These are phyloP conservation scores for Chironomus tentans DNA, from an alignment of 2,888 invertebrate species.

Conservation along the genomic window DNA sequence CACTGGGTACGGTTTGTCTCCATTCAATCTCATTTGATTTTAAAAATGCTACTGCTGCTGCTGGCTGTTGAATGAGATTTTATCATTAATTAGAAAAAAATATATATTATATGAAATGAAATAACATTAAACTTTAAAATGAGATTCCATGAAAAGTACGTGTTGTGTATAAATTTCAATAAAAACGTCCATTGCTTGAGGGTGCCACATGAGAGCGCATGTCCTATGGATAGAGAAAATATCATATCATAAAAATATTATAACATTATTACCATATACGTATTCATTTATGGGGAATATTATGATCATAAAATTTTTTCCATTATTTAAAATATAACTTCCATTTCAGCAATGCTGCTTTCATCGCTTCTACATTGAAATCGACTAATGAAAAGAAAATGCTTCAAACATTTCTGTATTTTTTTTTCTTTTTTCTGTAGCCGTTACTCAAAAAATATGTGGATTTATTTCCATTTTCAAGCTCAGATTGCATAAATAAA, in stretches of 20 bases:
- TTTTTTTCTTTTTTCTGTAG: background rate
- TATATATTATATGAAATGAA: background rate
- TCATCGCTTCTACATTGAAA: too few relatives aligned
- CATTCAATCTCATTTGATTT: conserved; percentile 13
- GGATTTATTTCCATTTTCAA: background rate
- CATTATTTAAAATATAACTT: conserved; percentile 1
- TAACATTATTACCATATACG: conserved; percentile 20
- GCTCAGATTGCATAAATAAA: too few relatives aligned
- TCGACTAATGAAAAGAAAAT: too few relatives aligned
- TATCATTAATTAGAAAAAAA: conserved; percentile 16
- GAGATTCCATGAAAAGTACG: background rate
- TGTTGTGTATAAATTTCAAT: background rate
- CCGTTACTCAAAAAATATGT: background rate
- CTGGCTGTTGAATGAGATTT: background rate
- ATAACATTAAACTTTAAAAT: conserved; percentile 19
- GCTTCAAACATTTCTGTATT: background rate
- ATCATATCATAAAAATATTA: conserved; percentile 20
- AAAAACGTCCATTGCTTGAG: background rate
- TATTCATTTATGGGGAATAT: conserved; percentile 9
- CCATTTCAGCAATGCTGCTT: background rate
- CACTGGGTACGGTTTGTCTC: background rate
- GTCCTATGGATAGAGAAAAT: conserved; percentile 8
- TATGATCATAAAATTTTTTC: background rate
- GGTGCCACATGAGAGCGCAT: conserved; percentile 18
- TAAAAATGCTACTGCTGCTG: background rate